A percentile compares a stretch with the other conserved stretches of the same genome.
Conservation (phyloP, 2,888 invertebrate genomes). For the Ligdia adustata region DNA sequence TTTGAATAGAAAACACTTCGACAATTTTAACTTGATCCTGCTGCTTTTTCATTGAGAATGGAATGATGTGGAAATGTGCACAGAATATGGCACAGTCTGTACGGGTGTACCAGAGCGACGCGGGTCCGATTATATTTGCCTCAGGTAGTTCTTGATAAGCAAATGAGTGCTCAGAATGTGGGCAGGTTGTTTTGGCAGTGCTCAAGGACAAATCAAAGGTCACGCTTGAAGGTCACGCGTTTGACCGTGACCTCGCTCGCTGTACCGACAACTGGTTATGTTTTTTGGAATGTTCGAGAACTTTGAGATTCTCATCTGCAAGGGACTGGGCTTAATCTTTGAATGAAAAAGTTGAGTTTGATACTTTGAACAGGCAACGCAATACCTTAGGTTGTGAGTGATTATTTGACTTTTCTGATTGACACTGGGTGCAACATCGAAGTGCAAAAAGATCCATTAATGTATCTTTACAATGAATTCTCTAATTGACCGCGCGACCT, state of each 20-base stretch:
- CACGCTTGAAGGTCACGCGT: slow-evolving; percentile 45
- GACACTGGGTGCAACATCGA: too few species aligned
- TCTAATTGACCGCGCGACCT: too few species aligned
- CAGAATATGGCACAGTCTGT: slow-evolving; percentile 2
- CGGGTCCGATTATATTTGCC: slow-evolving; percentile 13
- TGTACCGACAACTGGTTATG: slow-evolving; percentile 32
- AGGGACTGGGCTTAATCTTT: neutral
- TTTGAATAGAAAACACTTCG: slow-evolving; percentile 45
- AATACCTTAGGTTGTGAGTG: too few species aligned
- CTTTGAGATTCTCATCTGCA: slow-evolving; percentile 3
- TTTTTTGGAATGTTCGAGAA: slow-evolving; percentile 6
- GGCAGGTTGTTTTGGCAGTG: slow-evolving; percentile 48
- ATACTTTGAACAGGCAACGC: too few species aligned
- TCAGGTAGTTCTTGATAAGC: slow-evolving; percentile 1
- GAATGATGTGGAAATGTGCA: slow-evolving; percentile 1
- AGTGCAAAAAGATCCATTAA: too few species aligned
- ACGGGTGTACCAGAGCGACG: slow-evolving; percentile 21
- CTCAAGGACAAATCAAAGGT: slow-evolving; percentile 49
- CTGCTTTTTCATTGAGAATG: neutral
- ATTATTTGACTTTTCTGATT: too few species aligned
- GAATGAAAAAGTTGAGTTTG: neutral
- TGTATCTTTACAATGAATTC: too few species aligned
- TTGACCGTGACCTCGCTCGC: slow-evolving; percentile 27
- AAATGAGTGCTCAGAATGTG: slow-evolving; percentile 43
- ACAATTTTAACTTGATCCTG: slow-evolving; percentile 7